Evolutionary conservation across 2,888 invertebrate genomes (phyloP), one percentile per base, ranked within the genome.

Genomic region (Synanthedon andrenaeformis): DNA sequence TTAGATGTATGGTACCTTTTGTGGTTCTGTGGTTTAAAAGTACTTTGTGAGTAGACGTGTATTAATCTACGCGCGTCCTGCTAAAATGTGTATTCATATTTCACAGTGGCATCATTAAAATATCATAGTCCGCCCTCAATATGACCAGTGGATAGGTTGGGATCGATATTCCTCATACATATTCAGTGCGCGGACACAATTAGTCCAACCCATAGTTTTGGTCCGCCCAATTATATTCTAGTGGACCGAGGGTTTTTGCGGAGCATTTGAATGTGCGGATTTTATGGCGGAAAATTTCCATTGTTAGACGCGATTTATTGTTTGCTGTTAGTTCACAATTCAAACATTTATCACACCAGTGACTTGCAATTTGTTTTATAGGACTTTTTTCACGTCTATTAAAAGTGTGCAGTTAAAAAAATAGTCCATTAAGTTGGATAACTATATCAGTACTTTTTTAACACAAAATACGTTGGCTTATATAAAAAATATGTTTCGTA

Each of bases 121-220:
- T 45, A 45, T 45, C 45, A 45, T 45, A 14, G 45, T 13, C 45
- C 45, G 45, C 14, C 14, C 45, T 45, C 45, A 45, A 45, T 45
- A 45, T 49, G 17, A 23, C 12, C 49, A 23, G 49, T 12, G 35
- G 35, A 35, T 35, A 35, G 35, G 17, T 17, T 12, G 56, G 57
- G 63, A 65, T 79, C 78, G 73, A 74, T 70, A 58, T 45, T 13
- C 45, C 72, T 77, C 81, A 82, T 82, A 59, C 76, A 82, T 82
- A 82, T 82, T 82, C 81, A 76, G 56, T 55, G 57, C 69, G 70
- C 68, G 72, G 70, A 73, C 74, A 73, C 79, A 81, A 82, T 82
- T 82, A 82, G 79, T 69, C 63, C 64, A 67, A 60, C 65, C 67
- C 65, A 67, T 68, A 70, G 70, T 72, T 68, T 66, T 67, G 67